Evolutionary conservation across 1,140 invertebrate genomes (phyloP), one percentile per base, ranked within the genome.

Genomic region (Rhynchophorus ferrugineus): DNA sequence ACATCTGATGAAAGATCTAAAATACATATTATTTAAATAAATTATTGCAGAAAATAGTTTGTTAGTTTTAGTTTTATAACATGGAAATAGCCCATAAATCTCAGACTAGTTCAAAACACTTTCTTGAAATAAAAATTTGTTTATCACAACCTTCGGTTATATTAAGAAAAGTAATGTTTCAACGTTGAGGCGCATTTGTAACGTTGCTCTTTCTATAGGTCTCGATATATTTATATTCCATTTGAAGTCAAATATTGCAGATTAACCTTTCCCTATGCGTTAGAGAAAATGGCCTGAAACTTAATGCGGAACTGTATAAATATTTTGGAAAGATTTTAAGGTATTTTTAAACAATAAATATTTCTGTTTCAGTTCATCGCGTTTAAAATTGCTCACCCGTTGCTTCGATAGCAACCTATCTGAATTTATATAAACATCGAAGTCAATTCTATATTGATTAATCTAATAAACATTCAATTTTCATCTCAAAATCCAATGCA

Each of bases 361-460:
- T 29, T 29, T 29, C 11, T 11, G 5, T 29, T 29, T 11, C 11
- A 29, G 24, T 29, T 29, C 24, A 29, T 29, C 24, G 24, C 24
- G 11, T 29, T 29, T 29, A 5, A 11, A 5, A 11, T 29, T 29
- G 24, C 24, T n/a, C n/a, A n/a, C n/a, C n/a, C 24, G 5, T 18
- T 41, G 16, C 6, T 41, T 41, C 16, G 14, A 5, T 41, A 41
- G 18, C 38, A 3, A 6, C 19, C 38, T 41, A 41, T 41, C 5
- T 41, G 18, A 41, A 41, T 41, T 41, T 41, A 41, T 41, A 41
- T n/a, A 41, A 41, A 41, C 38, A 20, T 20, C 3, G 1, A 41
- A 41, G 38, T 41, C 38, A 41, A 41, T 41, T 19, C 38, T 41
- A 18, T 41, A 41, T 37, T 41, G 38, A 41, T 41, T 41, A 41